Evolutionary conservation across 2,113 vertebrate species (phyloP).

Genomic region (Peromyscus maniculatus): DNA sequence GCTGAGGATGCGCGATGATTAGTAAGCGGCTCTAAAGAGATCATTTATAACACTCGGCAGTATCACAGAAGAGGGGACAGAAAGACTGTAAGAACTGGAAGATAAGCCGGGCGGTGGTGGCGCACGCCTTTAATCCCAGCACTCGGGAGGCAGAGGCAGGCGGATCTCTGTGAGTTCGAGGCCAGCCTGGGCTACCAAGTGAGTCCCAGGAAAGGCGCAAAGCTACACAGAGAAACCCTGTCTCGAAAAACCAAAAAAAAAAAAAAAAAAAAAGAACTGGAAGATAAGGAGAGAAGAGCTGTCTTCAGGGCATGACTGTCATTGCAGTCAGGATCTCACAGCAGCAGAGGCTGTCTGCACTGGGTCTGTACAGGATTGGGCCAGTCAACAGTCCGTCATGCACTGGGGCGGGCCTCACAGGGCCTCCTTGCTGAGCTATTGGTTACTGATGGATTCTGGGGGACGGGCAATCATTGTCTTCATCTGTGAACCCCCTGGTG

Average conservation of each 20-base stretch:
- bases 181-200: too few species aligned
- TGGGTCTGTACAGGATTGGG: background rate
- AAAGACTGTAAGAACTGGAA: background rate
- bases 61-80: rapidly evolving
- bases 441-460: background rate
- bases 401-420: background rate
- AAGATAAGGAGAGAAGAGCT: background rate
- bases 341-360: too few species aligned
- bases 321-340: background rate
- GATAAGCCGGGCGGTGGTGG: too few species aligned
- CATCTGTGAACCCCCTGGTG: too few species aligned
- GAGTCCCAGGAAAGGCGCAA: too few species aligned
- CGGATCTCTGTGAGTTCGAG: too few species aligned
- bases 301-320: background rate
- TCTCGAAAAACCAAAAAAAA: too few species aligned
- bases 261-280: too few species aligned
- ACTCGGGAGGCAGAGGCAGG: too few species aligned
- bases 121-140: too few species aligned
- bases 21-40: background rate
- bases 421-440: background rate
- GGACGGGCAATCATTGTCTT: background rate
- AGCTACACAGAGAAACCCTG: too few species aligned
- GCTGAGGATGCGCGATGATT: background rate
- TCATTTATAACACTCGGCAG: background rate
- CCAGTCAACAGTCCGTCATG: background rate